Evolutionary conservation across 2,113 vertebrate species (phyloP).

Genomic region (Pterophyllum scalare): DNA sequence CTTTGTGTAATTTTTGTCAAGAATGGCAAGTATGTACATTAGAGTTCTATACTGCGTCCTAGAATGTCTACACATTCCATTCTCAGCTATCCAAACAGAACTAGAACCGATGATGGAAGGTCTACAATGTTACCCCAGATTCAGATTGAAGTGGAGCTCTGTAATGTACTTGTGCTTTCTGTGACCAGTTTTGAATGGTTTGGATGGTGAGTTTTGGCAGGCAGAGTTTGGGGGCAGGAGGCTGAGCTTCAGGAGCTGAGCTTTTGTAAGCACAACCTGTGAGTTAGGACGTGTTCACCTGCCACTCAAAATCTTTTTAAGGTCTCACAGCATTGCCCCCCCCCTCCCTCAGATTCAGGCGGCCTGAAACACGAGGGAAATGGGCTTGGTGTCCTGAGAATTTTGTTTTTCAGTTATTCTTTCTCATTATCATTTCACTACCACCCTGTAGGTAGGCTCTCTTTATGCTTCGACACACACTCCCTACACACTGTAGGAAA

Average conservation of each 20-base stretch:
- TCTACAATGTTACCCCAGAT: background rate
- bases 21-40: background rate
- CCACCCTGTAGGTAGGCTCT: conserved; percentile 84
- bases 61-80: conserved; percentile 84
- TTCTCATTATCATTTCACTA: conserved; percentile 85
- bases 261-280: conserved; percentile 51
- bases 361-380: conserved; percentile 45
- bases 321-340: background rate
- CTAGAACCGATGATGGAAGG: conserved; percentile 5
- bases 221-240: background rate
- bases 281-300: conserved; percentile 12
- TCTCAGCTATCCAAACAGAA: conserved; percentile 49
- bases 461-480: conserved; percentile 85
- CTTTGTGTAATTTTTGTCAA: background rate
- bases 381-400: conserved; percentile 57
- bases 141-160: background rate
- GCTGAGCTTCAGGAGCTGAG: conserved; percentile 70
- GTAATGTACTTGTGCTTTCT: background rate
- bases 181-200: conserved; percentile 9
- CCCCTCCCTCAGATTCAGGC: background rate
- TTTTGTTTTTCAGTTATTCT: conserved; percentile 52
- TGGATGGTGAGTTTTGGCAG: conserved; percentile 4
- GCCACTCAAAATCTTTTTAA: conserved; percentile 9
- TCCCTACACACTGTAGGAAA: conserved; percentile 93
- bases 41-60: conserved; percentile 1